Evolutionary conservation across 2,113 vertebrate genomes (phyloP).

Genomic region (Pteronura brasiliensis): DNA sequence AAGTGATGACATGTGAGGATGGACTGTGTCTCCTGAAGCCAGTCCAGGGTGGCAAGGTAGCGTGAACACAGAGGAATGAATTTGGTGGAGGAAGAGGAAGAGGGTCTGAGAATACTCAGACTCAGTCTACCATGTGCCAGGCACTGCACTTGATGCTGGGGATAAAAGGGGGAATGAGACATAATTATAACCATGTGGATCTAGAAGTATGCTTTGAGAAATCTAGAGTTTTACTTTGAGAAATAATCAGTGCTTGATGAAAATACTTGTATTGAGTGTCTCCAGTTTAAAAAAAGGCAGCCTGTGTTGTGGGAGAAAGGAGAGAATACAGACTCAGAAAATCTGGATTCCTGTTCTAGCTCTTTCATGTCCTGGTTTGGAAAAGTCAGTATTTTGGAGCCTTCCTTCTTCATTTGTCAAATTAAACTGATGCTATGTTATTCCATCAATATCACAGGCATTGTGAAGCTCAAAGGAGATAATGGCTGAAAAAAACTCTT

Average conservation of each 20-base stretch:
- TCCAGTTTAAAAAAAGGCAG: neutral
- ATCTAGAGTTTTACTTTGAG: neutral
- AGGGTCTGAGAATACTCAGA: neutral
- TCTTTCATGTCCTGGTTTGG: neutral
- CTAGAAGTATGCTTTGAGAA: neutral
- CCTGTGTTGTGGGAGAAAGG: neutral
- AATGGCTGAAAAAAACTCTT: neutral
- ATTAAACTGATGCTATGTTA: neutral
- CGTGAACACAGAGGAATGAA: neutral
- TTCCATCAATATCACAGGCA: neutral
- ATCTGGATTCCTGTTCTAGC: neutral
- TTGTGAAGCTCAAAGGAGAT: neutral
- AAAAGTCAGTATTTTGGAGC: neutral
- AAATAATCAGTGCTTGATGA: neutral
- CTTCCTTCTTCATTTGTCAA: constrained; percentile 3
- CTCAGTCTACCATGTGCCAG: neutral
- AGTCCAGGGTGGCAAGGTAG: neutral
- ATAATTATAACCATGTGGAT: neutral
- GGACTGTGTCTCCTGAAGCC: neutral
- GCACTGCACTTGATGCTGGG: neutral
- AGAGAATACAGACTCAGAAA: neutral
- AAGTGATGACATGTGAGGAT: neutral
- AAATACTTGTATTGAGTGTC: neutral
- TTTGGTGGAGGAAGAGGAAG: neutral
- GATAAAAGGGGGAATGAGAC: neutral